These are phyloP conservation scores for Erythrolamprus reginae DNA, from an alignment of 2,113 vertebrate species.

Conservation along the genomic window DNA sequence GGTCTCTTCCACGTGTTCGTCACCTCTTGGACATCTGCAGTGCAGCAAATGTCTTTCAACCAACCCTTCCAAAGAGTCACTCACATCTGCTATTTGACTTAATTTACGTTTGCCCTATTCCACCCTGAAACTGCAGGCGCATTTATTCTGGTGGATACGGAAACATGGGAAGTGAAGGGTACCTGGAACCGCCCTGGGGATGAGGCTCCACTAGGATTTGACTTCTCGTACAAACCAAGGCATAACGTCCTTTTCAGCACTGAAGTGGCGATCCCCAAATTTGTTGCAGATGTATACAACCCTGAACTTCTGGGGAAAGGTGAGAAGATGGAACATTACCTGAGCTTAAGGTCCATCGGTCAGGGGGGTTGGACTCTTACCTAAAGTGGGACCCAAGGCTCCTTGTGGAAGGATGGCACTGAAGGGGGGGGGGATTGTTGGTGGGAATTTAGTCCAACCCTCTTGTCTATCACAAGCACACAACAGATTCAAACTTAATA, in stretches of 20 bases:
- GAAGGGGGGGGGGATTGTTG: neutral
- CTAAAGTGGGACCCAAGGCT: neutral
- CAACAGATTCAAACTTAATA: no score
- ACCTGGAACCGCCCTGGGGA: slow-evolving; percentile 75
- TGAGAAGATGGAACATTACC: neutral
- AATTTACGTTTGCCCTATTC: no score
- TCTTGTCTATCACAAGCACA: no score
- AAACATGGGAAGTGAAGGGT: slow-evolving; percentile 75
- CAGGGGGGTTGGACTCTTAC: neutral
- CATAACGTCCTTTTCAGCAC: slow-evolving; percentile 83
- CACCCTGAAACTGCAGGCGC: slow-evolving; percentile 62
- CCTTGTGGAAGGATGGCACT: neutral
- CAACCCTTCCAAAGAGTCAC: neutral
- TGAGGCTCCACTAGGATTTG: slow-evolving; percentile 70
- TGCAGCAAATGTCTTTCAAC: neutral
- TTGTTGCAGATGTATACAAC: slow-evolving; percentile 62
- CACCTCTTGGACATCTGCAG: neutral
- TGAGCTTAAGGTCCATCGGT: neutral
- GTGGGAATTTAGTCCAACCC: neutral
- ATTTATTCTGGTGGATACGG: slow-evolving; percentile 74
- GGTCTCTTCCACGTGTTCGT: neutral
- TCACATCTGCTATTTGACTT: neutral
- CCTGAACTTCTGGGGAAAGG: slow-evolving; percentile 67
- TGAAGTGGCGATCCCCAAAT: slow-evolving; percentile 72
- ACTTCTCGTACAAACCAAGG: slow-evolving; percentile 82